Evolutionary conservation across 2,888 invertebrate species (phyloP).

Genomic region (Apamea anceps): DNA sequence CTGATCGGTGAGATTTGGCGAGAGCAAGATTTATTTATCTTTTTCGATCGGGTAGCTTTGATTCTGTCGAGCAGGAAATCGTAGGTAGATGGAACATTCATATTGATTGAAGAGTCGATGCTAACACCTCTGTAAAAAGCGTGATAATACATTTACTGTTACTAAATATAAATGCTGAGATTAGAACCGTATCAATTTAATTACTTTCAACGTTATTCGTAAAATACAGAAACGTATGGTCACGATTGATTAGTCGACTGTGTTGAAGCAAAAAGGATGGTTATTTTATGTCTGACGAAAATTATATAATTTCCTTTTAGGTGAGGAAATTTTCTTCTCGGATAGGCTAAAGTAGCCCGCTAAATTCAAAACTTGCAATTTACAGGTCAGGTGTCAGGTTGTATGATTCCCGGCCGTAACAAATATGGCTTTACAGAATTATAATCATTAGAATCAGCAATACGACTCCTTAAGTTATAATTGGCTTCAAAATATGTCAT

Average conservation of each 20-base stretch:
- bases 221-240: conserved; percentile 21
- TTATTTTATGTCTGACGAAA: background rate
- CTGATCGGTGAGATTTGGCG: conserved; percentile 34
- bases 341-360: too few species aligned
- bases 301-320: background rate
- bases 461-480: background rate
- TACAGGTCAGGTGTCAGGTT: too few species aligned
- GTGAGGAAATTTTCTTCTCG: background rate
- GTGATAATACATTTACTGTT: conserved; percentile 32
- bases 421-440: too few species aligned
- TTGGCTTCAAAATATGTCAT: background rate
- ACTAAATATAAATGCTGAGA: conserved; percentile 30
- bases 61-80: conserved; percentile 16
- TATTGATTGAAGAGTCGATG: conserved; percentile 20
- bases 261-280: conserved; percentile 6
- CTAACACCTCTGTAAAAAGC: conserved; percentile 9
- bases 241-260: conserved; percentile 25
- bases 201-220: conserved; percentile 28
- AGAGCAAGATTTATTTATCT: conserved; percentile 22
- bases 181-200: conserved; percentile 44
- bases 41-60: conserved; percentile 10
- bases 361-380: too few species aligned
- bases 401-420: too few species aligned
- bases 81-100: conserved; percentile 10
- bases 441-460: background rate